Conservation (phyloP, 2,113 vertebrate genomes). For the Centropus unirufus region DNA sequence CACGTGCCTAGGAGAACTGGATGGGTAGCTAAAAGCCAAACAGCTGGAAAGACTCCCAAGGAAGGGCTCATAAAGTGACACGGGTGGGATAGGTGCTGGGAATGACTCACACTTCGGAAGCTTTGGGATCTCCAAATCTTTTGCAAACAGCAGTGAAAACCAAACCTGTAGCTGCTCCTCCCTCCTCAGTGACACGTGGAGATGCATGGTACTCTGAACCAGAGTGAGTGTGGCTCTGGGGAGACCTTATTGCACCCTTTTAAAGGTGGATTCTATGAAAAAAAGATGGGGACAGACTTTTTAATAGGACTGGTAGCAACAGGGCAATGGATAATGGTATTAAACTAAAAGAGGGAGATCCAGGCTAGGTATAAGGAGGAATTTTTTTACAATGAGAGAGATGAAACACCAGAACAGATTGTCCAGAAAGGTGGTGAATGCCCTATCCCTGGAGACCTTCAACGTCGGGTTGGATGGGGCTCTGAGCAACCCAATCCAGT, state of each 20-base stretch:
- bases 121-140: conserved; percentile 1
- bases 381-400: rapidly evolving
- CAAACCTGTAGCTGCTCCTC: not conserved
- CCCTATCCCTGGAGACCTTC: not conserved
- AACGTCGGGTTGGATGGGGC: rapidly evolving
- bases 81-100: not conserved
- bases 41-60: not conserved
- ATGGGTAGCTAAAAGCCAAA: not conserved
- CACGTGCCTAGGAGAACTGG: not conserved
- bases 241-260: not conserved
- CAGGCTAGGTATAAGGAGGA: not conserved
- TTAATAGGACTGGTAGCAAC: rapidly evolving
- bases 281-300: not conserved
- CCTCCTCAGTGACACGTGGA: not conserved
- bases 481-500: not conserved
- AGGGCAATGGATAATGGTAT: not conserved
- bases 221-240: not conserved
- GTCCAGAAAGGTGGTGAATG: not conserved
- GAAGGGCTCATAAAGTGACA: not conserved
- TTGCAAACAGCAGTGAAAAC: not conserved
- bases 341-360: not conserved
- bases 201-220: rapidly evolving
- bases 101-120: not conserved
- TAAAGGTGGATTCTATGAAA: not conserved
- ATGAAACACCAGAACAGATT: rapidly evolving